phyloP scores from a whole-genome alignment of 2,888 invertebrate species.

The Habroteleia sp. region DNA sequence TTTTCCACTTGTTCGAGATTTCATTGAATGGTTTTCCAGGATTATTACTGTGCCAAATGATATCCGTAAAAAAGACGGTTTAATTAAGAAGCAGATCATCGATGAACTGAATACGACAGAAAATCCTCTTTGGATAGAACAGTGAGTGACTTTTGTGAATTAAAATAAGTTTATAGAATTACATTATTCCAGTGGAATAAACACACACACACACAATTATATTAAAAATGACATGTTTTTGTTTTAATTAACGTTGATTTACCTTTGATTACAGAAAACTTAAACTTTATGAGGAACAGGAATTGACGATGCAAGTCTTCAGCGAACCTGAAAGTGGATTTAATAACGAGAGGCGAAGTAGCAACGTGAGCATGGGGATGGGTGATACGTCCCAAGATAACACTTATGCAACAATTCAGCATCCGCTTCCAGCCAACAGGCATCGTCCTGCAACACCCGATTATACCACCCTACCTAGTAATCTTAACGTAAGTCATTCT shows the following conservation, averaged over 20 bases:
- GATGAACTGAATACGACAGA: conserved; percentile 94
- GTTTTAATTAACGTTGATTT: no score
- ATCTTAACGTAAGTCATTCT: conserved; percentile 81
- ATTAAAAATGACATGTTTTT: no score
- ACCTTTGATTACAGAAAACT: no score
- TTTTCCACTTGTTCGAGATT: no score
- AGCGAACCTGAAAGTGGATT: conserved; percentile 87
- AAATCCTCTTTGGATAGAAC: conserved; percentile 96
- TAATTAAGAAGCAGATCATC: conserved; percentile 91
- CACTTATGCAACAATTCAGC: conserved; percentile 90
- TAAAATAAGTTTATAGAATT: no score
- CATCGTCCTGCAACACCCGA: conserved; percentile 80
- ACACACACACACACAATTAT: no score
- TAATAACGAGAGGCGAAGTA: conserved; percentile 82
- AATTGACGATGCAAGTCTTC: conserved; percentile 96
- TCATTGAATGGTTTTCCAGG: no score
- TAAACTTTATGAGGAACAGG: conserved; percentile 94
- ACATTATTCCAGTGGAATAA: no score
- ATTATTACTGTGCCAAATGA: conserved; percentile 91
- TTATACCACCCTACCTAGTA: conserved; percentile 82
- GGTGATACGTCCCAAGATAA: conserved; percentile 84
- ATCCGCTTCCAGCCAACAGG: conserved; percentile 82
- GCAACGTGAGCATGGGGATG: conserved; percentile 81
- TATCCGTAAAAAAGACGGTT: conserved; percentile 90
- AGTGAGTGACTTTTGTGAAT: conserved; percentile 83